Evolutionary conservation across 2,797 vertebrate species (phyloP), one percentile per base, ranked within the genome.

Genomic region (Acropternis orthonyx): DNA sequence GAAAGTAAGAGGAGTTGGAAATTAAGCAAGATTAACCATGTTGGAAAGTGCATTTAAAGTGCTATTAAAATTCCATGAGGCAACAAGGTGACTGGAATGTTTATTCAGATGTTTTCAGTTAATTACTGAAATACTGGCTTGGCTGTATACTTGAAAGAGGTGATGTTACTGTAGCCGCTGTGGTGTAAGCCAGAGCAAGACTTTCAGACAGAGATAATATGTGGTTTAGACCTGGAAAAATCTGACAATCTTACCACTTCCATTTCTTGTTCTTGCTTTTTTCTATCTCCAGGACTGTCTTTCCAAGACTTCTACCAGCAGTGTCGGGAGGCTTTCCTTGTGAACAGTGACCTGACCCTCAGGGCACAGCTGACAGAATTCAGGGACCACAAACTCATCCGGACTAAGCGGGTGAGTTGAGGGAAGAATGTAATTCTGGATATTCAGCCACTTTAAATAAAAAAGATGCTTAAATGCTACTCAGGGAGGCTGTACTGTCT

Each of bases 241-340:
- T 17, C n/a, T 72, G 71, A 30, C 28, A 37, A 5, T 68, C 21
- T 81, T 37, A n/a, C 17, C 46, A 21, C 21, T 87, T 61, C 43
- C 16, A 1, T 78, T 82, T 65, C 65, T 73, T 67, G 7, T 84
- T 89, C 83, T 56, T 10, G 1, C 34, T 61, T 61, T 76, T 94
- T 32, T 44, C 69, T 81, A 1, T 90, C 61, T 73, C 88, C 89
- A 99, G 99, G 99, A 48, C 97, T 99, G 95, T 99, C 99, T 28
- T 99, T 99, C 98, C 99, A 99, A 96, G 99, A 99, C 72, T 99
- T 99, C 95, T 99, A 99, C 97, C 99, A 99, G 97, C 99, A 98
- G 34, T 99, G 99, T 98, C 98, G 99, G 51, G 99, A 99, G 92
- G 98, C 99, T 2, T 99, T 99, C 96, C 97, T 99, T 86, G 99